Percentiles rank a stretch among this genome's conserved stretches.
Conservation (phyloP, 2,113 vertebrate species). For the Abramis brama region DNA sequence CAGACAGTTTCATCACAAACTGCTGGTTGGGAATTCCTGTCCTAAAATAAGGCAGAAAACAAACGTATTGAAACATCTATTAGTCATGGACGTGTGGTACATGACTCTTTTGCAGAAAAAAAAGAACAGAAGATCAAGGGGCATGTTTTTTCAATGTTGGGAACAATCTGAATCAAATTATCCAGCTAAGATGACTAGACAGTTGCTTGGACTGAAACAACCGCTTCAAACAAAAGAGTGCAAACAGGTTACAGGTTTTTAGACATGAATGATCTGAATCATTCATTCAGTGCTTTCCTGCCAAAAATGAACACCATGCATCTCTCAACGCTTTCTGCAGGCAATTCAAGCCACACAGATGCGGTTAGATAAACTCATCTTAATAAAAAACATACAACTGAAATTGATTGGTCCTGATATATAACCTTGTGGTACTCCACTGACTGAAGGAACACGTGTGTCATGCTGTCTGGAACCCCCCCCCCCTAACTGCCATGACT, state of each 20-base stretch:
- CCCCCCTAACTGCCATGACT: constrained; percentile 27
- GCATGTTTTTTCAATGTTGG: not conserved
- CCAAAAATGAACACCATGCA: constrained; percentile 9
- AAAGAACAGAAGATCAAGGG: not conserved
- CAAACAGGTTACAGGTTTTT: constrained; percentile 31
- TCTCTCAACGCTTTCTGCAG: not conserved
- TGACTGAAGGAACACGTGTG: constrained; percentile 23
- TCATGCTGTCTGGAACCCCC: constrained; percentile 40
- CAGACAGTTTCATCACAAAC: not conserved
- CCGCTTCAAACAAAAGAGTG: constrained; percentile 2
- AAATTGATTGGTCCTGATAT: constrained; percentile 22
- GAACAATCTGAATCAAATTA: constrained; percentile 4
- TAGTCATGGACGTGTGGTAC: not conserved
- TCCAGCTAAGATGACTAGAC: constrained; percentile 4
- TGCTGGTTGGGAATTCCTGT: not conserved
- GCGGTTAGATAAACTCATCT: constrained; percentile 25
- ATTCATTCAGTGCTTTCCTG: not conserved
- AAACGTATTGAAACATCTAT: not conserved
- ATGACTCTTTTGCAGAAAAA: not conserved
- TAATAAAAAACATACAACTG: constrained; percentile 7
- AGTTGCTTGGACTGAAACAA: not conserved
- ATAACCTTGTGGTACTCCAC: constrained; percentile 17
- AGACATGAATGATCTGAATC: constrained; percentile 4
- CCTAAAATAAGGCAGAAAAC: not conserved
- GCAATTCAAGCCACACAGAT: constrained; percentile 19